phyloP scores from a whole-genome alignment of 2,888 invertebrate species.

The Synanthedon andrenaeformis region DNA sequence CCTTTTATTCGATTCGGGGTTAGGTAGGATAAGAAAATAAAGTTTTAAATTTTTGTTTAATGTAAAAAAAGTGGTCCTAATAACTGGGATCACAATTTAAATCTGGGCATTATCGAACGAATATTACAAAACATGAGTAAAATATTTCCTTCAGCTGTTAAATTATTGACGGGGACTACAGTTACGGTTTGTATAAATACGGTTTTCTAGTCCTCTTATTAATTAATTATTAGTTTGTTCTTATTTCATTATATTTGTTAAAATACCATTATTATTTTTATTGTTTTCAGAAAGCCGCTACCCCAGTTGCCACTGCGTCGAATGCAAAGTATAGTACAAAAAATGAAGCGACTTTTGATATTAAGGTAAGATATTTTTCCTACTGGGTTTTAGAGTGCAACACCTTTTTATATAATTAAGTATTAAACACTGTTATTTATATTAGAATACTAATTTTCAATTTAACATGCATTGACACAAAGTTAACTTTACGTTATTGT shows the following conservation, averaged over 20 bases:
- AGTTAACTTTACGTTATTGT: neutral
- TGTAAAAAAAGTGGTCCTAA: conserved; percentile 23
- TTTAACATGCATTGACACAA: too few relatives aligned
- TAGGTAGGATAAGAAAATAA: neutral
- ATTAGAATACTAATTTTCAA: too few relatives aligned
- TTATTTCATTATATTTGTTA: neutral
- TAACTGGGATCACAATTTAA: conserved; percentile 15
- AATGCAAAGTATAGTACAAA: conserved; percentile 70
- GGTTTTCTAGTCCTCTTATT: conserved; percentile 5
- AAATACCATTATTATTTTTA: neutral
- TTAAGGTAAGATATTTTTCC: conserved; percentile 47
- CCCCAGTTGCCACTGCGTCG: conserved; percentile 33
- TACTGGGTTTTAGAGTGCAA: neutral
- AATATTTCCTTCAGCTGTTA: conserved; percentile 45
- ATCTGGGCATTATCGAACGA: conserved; percentile 46
- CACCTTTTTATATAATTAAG: too few relatives aligned
- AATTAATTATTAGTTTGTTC: neutral
- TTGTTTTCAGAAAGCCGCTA: conserved; percentile 40
- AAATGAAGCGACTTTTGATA: conserved; percentile 73
- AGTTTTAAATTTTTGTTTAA: neutral
- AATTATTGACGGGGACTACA: conserved; percentile 38
- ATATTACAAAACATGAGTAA: conserved; percentile 50
- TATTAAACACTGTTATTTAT: too few relatives aligned
- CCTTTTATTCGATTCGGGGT: too few relatives aligned
- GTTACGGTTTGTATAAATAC: conserved; percentile 33